Evolutionary conservation across 2,888 invertebrate genomes (phyloP).

Genomic region (Chrysolina oricalcia): DNA sequence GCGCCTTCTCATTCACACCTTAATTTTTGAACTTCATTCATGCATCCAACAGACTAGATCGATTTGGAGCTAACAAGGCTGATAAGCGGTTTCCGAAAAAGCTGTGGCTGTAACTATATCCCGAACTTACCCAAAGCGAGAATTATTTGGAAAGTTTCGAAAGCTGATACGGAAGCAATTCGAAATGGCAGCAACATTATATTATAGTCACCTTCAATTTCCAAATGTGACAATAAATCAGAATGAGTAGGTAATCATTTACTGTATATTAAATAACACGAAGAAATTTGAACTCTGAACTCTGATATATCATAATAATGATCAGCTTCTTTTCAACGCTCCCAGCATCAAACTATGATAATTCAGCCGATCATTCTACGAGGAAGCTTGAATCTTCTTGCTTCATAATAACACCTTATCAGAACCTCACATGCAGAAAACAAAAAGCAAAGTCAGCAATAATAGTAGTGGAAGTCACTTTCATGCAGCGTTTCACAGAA

Average conservation of each 20-base stretch:
- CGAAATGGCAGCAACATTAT: neutral
- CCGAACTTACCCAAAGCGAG: too few species aligned
- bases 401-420: conserved; percentile 9
- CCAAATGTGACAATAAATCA: too few species aligned
- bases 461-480: conserved; percentile 1
- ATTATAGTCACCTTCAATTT: too few species aligned
- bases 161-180: neutral
- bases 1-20: too few species aligned
- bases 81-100: too few species aligned
- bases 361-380: neutral
- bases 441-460: neutral
- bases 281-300: neutral
- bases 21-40: too few species aligned
- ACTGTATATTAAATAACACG: neutral
- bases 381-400: conserved; percentile 15
- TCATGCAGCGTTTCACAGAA: conserved; percentile 1
- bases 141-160: neutral
- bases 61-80: too few species aligned
- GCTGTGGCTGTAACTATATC: too few species aligned
- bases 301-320: neutral
- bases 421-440: neutral
- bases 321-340: neutral
- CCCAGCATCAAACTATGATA: neutral
- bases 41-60: too few species aligned
- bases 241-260: neutral